phyloP scores from a whole-genome alignment of 2,888 invertebrate species.

The Camptogramma bilineatum region DNA sequence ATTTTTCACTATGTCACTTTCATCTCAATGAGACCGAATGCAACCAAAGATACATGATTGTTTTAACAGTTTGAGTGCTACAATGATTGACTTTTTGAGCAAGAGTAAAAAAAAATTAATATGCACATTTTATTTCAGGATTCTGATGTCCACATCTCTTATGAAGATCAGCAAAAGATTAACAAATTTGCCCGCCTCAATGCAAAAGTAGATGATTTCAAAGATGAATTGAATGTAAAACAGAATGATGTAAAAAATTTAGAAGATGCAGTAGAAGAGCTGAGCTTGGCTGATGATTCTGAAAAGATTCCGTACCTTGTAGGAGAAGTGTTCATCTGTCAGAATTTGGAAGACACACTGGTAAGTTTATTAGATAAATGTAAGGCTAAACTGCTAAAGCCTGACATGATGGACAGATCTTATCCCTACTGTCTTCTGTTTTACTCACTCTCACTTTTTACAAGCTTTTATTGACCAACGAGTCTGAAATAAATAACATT shows the following conservation, averaged over 20 bases:
- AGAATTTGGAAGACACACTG: conserved; percentile 90
- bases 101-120: neutral
- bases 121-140: conserved; percentile 81
- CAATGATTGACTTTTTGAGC: too few species aligned
- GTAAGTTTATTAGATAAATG: conserved; percentile 82
- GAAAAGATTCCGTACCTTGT: conserved; percentile 92
- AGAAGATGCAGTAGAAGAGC: conserved; percentile 96
- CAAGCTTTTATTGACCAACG: too few species aligned
- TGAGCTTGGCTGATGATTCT: conserved; percentile 91
- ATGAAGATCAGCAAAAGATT: conserved; percentile 98
- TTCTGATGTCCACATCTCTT: conserved; percentile 96
- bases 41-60: too few species aligned
- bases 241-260: conserved; percentile 96
- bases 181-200: conserved; percentile 98
- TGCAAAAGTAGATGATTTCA: conserved; percentile 95
- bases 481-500: too few species aligned
- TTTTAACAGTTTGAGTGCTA: too few species aligned
- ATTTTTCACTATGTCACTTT: too few species aligned
- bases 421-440: too few species aligned
- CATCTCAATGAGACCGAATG: too few species aligned
- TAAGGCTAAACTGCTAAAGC: too few species aligned
- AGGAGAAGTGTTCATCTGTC: conserved; percentile 95
- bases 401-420: too few species aligned
- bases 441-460: too few species aligned
- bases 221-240: conserved; percentile 93